Evolutionary conservation across 2,113 vertebrate genomes (phyloP), one percentile per base, ranked within the genome.

Genomic region (Pungitius pungitius): DNA sequence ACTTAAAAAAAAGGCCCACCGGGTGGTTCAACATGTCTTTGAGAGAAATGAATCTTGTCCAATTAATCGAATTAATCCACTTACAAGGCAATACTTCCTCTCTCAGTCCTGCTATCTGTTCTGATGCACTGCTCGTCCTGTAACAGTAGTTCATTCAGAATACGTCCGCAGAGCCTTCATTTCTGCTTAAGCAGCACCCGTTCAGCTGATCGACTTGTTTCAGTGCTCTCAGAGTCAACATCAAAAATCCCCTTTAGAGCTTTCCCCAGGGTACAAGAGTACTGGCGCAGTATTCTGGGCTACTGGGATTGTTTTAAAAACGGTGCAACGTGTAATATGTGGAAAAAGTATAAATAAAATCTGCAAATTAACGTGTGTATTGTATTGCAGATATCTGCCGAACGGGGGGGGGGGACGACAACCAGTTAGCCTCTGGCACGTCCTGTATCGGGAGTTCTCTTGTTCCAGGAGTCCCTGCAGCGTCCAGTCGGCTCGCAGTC

Each of bases 51-150:
- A 6, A 62, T 79, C 56, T 60, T 22, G 27, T 62, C 56, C 70
- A 80, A 74, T 80, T 74, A 42, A 49, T 80, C 71, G 42, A 61
- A 79, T 80, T 58, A 80, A 80, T 80, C 64, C 64, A 42, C 58
- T 69, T 47, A 55, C 57, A 66, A n/a, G 47, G 69, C 14, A 11
- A 80, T 63, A 51, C 55, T 30, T 57, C 57, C 33, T 63, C 70
- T 45, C 15, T 33, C 10, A 58, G 42, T 51, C 14, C 27, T 35
- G 72, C 30, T 49, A 54, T 47, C 45, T 35, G 76, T 22, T 43
- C 76, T 66, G 47, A 56, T 26, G 52, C 6, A 22, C 60, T 8
- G 68, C 54, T 61, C 27, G 0, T 54, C 26, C 52, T 24, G 33
- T 13, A 20, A 59, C 43, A 33, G 4, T 39, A n/a, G 60, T 51